A percentile compares a stretch with the other conserved stretches of the same genome.
These are phyloP conservation scores for Habrosyne pyritoides DNA, from an alignment of 2,888 invertebrate genomes.

Conservation along the genomic window DNA sequence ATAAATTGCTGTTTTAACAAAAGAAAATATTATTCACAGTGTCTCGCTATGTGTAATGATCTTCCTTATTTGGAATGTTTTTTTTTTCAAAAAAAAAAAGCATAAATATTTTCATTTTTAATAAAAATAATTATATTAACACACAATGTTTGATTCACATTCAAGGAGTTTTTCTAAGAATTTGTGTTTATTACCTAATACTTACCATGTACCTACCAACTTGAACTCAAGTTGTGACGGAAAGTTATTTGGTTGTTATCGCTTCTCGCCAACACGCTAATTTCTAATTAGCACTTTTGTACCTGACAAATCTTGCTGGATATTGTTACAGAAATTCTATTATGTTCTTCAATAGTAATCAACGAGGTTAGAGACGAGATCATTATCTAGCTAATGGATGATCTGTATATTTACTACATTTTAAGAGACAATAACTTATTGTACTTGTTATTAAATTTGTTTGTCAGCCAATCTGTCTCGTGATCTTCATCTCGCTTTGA, in stretches of 20 bases:
- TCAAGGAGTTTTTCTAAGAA: conserved; percentile 27
- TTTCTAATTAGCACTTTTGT: conserved; percentile 15
- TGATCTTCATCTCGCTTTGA: conserved; percentile 16
- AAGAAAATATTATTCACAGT: not conserved
- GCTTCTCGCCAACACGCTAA: conserved; percentile 34
- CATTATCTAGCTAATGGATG: not conserved
- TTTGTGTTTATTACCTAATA: conserved; percentile 17
- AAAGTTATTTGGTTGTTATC: conserved; percentile 27
- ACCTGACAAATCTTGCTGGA: not conserved
- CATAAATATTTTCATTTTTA: too few species aligned
- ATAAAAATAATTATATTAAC: conserved; percentile 19
- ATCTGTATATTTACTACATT: not conserved
- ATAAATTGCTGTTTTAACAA: conserved; percentile 1
- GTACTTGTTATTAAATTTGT: conserved; percentile 3
- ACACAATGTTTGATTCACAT: too few species aligned
- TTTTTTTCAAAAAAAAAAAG: not conserved
- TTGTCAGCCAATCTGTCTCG: conserved; percentile 7
- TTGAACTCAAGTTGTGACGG: conserved; percentile 19
- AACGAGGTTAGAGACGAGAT: not conserved
- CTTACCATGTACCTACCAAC: not conserved
- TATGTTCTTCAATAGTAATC: not conserved
- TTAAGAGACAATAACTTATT: not conserved
- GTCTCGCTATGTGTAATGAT: not conserved
- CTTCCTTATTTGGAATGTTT: not conserved
- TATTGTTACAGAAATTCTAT: not conserved